Evolutionary conservation across 2,888 invertebrate genomes (phyloP).

Genomic region (Spisula subtruncata): DNA sequence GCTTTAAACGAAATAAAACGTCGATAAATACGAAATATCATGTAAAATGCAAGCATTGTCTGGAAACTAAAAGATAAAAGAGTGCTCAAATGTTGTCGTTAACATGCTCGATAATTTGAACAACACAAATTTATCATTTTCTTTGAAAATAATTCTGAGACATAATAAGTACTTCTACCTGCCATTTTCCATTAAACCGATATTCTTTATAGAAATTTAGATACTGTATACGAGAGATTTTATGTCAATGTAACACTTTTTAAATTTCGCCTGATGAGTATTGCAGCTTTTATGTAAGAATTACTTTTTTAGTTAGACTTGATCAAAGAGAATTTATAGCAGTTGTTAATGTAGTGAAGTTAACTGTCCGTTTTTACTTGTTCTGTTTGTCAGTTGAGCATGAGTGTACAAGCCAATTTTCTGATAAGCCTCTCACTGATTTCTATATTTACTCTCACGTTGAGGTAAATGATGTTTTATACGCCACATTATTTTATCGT

Average conservation of each 20-base stretch:
- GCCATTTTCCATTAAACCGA: too few relatives aligned
- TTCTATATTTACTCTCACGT: not conserved
- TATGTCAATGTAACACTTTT: not conserved
- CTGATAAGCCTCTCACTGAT: not conserved
- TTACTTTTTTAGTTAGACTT: not conserved
- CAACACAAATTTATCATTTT: too few relatives aligned
- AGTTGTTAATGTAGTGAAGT: not conserved
- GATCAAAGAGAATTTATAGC: not conserved
- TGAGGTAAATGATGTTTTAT: not conserved
- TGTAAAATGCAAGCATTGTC: too few relatives aligned
- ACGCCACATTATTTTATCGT: not conserved
- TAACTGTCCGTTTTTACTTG: not conserved
- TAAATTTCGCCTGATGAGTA: not conserved
- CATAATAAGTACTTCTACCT: too few relatives aligned
- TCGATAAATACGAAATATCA: too few relatives aligned
- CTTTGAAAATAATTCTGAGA: too few relatives aligned
- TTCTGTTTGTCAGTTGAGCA: not conserved
- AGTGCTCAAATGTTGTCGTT: too few relatives aligned
- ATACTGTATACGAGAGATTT: not conserved
- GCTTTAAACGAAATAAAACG: too few relatives aligned
- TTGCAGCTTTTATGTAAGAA: not conserved
- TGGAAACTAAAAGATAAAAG: too few relatives aligned
- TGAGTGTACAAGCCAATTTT: not conserved
- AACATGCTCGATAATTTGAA: too few relatives aligned
- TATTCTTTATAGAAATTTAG: not conserved